These are phyloP conservation scores for Tringa solitaria DNA, from an alignment of 2,113 vertebrate genomes.

Conservation along the genomic window DNA sequence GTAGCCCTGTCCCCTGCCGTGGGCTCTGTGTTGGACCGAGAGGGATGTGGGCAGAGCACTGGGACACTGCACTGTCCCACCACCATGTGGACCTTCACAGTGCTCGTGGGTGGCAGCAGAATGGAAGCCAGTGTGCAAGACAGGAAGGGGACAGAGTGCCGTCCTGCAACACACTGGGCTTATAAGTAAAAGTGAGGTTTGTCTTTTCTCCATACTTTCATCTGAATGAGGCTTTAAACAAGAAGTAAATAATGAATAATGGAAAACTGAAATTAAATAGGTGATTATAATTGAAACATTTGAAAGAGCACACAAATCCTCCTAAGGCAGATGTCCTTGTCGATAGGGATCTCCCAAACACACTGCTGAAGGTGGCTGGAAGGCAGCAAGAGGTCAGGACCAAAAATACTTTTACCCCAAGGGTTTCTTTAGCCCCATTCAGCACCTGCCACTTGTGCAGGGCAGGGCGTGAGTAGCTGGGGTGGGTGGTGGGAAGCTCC, in stretches of 20 bases:
- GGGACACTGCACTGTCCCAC: rapidly evolving
- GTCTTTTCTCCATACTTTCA: background rate
- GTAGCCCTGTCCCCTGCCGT: background rate
- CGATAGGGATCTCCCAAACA: background rate
- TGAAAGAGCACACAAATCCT: background rate
- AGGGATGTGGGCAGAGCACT: rapidly evolving
- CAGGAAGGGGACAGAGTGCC: background rate
- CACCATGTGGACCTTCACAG: rapidly evolving
- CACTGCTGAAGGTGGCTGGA: background rate
- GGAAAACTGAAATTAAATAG: background rate
- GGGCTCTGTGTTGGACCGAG: rapidly evolving
- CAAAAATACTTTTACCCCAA: background rate
- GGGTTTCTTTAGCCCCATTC: rapidly evolving
- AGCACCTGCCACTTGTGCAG: background rate
- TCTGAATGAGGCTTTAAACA: background rate
- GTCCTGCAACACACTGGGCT: background rate
- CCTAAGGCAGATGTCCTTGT: background rate
- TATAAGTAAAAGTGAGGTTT: background rate
- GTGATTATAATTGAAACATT: background rate
- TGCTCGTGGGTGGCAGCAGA: rapidly evolving
- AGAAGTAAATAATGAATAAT: background rate
- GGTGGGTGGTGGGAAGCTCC: background rate
- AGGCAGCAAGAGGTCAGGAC: background rate
- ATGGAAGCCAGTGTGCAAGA: background rate
- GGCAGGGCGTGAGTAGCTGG: rapidly evolving